phyloP scores from a whole-genome alignment of 2,888 invertebrate species.

The Ormyrus rosae region DNA sequence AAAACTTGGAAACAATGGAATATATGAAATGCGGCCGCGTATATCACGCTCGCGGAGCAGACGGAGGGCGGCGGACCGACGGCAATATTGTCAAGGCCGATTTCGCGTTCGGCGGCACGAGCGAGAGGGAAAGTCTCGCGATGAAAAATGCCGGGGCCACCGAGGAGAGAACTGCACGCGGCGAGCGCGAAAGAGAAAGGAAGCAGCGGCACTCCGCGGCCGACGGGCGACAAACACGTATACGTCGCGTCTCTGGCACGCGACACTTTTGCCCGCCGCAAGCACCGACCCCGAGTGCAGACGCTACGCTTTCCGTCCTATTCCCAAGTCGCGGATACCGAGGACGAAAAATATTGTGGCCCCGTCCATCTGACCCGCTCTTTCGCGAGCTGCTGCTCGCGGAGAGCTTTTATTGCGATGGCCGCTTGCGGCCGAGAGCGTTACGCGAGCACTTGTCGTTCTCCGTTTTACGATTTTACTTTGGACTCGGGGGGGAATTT shows the following conservation, averaged over 20 bases:
- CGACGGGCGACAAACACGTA: no score
- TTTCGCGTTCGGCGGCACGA: constrained; percentile 59
- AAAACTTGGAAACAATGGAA: constrained; percentile 77
- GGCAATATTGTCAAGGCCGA: constrained; percentile 75
- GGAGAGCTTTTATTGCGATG: constrained; percentile 25
- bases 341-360: constrained; percentile 14
- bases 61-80: constrained; percentile 58
- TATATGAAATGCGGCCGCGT: constrained; percentile 75
- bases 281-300: no score
- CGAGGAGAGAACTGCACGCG: no score
- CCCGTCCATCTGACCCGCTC: neutral
- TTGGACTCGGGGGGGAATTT: constrained; percentile 18
- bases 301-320: constrained; percentile 11
- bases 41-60: constrained; percentile 65
- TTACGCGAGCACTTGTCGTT: constrained; percentile 4
- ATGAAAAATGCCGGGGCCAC: constrained; percentile 21
- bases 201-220: neutral
- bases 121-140: constrained; percentile 53
- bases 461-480: constrained; percentile 47
- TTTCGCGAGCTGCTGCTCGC: neutral
- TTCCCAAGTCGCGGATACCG: neutral
- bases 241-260: no score
- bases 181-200: constrained; percentile 14
- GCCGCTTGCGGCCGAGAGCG: neutral
- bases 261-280: no score